Evolutionary conservation across 2,888 invertebrate species (phyloP).

Genomic region (Monopis laevigella): DNA sequence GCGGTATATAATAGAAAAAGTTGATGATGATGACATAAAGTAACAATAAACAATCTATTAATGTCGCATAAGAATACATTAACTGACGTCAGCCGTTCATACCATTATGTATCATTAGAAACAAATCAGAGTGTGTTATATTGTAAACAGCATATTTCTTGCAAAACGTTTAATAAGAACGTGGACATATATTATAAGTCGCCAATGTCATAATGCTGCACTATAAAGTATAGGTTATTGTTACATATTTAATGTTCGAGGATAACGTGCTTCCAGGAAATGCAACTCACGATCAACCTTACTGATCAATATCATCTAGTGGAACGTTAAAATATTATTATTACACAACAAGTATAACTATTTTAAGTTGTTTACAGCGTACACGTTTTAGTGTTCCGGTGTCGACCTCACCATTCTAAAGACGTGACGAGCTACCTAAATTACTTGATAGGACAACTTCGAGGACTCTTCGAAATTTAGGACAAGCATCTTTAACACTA

Average conservation of each 20-base stretch:
- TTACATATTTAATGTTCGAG: constrained; percentile 7
- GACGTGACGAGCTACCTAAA: constrained; percentile 46
- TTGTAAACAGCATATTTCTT: background rate
- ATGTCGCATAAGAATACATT: too few relatives aligned
- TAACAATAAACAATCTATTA: too few relatives aligned
- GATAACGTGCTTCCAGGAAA: constrained; percentile 3
- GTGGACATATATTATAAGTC: background rate
- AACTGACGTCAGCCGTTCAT: too few relatives aligned
- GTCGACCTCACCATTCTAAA: constrained; percentile 26
- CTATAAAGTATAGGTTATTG: constrained; percentile 6
- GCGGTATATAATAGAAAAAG: too few relatives aligned
- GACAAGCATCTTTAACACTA: constrained; percentile 19
- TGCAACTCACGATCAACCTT: constrained; percentile 7
- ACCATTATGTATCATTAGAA: constrained; percentile 6
- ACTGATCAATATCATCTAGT: constrained; percentile 6
- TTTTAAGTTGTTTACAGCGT: constrained; percentile 32
- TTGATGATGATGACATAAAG: too few relatives aligned
- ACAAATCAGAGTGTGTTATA: constrained; percentile 2
- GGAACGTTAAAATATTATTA: background rate
- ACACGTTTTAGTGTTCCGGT: constrained; percentile 30
- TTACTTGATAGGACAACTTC: constrained; percentile 34
- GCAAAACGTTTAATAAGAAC: background rate
- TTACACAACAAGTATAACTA: background rate
- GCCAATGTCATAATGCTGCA: background rate
- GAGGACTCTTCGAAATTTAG: constrained; percentile 35